phyloP scores from a whole-genome alignment of 2,113 vertebrate genomes.

The Neolamprologus longior region DNA sequence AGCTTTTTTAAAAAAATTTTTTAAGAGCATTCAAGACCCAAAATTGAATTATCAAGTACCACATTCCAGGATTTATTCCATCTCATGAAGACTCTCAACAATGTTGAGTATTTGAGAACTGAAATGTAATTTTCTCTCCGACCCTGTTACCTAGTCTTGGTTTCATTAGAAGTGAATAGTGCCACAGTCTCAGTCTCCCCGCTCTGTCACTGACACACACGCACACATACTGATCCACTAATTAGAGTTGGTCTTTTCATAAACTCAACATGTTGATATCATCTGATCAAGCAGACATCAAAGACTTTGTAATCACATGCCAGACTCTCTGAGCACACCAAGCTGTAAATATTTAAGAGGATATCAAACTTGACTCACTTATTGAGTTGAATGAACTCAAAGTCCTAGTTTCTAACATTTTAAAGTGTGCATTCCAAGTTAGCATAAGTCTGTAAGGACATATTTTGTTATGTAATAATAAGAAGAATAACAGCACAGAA shows the following conservation, averaged over 20 bases:
- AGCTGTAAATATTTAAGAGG: conserved; percentile 26
- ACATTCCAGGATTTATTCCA: too few relatives aligned
- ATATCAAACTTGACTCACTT: neutral
- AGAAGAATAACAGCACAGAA: neutral
- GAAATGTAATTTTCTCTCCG: neutral
- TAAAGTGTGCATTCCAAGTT: neutral
- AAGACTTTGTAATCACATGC: neutral
- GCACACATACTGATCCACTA: neutral
- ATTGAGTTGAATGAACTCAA: neutral
- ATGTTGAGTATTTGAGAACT: too few relatives aligned
- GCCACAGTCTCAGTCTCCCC: neutral
- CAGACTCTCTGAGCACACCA: neutral
- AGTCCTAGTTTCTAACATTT: conserved; percentile 1
- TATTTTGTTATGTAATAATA: neutral
- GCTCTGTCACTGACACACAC: neutral
- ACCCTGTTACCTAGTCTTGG: neutral
- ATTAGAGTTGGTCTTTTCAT: conserved; percentile 1
- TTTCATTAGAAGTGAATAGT: neutral
- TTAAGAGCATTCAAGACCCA: neutral
- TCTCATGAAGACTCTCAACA: too few relatives aligned
- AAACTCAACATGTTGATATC: conserved; percentile 10
- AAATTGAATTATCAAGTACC: too few relatives aligned
- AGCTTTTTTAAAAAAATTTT: fast-evolving
- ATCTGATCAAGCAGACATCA: conserved; percentile 26
- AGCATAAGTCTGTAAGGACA: neutral